Evolutionary conservation across 2,888 invertebrate species (phyloP).

Genomic region (Linnaemya tessellans): DNA sequence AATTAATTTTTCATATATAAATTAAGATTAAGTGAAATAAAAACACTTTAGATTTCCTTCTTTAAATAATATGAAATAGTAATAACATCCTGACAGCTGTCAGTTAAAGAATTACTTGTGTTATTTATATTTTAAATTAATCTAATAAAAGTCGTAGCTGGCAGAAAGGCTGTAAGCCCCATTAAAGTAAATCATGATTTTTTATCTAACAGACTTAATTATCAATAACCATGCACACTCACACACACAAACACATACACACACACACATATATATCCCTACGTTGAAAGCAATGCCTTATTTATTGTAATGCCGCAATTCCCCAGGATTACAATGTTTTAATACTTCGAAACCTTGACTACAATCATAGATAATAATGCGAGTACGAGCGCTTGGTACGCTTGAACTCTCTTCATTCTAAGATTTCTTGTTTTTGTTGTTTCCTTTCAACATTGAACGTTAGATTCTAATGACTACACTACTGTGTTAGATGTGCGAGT

Average conservation of each 20-base stretch:
- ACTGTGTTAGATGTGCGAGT: background rate
- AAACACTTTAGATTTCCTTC: background rate
- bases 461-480: conserved; percentile 29
- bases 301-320: conserved; percentile 43
- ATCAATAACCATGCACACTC: conserved; percentile 34
- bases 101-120: too few species aligned
- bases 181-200: conserved; percentile 49
- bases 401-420: background rate
- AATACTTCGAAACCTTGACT: conserved; percentile 59
- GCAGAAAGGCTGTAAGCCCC: conserved; percentile 9
- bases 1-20: background rate
- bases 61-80: background rate
- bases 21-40: background rate
- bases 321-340: conserved; percentile 53
- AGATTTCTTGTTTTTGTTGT: background rate
- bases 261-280: background rate
- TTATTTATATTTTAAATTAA: background rate
- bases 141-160: background rate
- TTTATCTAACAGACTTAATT: conserved; percentile 61
- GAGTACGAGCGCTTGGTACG: conserved; percentile 65
- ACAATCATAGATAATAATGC: conserved; percentile 75
- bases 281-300: conserved; percentile 35
- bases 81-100: background rate
- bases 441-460: background rate
- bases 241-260: background rate